These are phyloP conservation scores for Perdix hodgsoniae DNA, from an alignment of 2,797 vertebrate genomes.

Conservation along the genomic window DNA sequence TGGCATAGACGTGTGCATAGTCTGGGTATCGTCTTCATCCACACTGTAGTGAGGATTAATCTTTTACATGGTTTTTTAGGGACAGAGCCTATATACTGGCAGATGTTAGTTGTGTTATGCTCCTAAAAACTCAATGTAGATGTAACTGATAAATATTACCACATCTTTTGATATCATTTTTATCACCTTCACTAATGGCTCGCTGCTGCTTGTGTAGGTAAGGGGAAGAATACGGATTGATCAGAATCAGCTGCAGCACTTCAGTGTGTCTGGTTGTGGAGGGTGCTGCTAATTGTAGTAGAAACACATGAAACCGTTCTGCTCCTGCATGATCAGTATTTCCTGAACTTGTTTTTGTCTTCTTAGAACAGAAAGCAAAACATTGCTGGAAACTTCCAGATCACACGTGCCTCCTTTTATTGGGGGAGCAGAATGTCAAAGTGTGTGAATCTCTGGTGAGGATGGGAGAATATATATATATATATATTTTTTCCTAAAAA, in stretches of 20 bases:
- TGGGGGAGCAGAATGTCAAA: accelerated
- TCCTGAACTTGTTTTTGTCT: not conserved
- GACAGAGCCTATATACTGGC: not conserved
- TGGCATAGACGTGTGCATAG: not conserved
- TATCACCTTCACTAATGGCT: not conserved
- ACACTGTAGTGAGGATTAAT: not conserved
- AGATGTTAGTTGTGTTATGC: not conserved
- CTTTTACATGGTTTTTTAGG: not conserved
- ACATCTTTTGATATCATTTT: not conserved
- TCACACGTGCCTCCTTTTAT: not conserved
- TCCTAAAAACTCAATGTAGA: not conserved
- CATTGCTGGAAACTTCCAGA: not conserved
- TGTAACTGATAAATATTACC: not conserved
- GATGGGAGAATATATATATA: not conserved
- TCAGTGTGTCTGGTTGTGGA: accelerated
- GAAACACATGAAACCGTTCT: not conserved
- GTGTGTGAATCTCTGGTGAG: not conserved
- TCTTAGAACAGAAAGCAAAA: not conserved
- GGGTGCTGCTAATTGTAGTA: not conserved
- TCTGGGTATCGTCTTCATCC: not conserved
- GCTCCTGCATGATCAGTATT: not conserved
- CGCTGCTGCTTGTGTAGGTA: not conserved
- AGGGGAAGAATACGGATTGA: not conserved
- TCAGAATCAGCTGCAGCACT: not conserved
- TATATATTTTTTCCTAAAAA: accelerated